Percentiles rank a stretch among this genome's conserved stretches.
These are phyloP conservation scores for Daphoenositta chrysoptera DNA, from an alignment of 2,113 vertebrate species.

Conservation along the genomic window DNA sequence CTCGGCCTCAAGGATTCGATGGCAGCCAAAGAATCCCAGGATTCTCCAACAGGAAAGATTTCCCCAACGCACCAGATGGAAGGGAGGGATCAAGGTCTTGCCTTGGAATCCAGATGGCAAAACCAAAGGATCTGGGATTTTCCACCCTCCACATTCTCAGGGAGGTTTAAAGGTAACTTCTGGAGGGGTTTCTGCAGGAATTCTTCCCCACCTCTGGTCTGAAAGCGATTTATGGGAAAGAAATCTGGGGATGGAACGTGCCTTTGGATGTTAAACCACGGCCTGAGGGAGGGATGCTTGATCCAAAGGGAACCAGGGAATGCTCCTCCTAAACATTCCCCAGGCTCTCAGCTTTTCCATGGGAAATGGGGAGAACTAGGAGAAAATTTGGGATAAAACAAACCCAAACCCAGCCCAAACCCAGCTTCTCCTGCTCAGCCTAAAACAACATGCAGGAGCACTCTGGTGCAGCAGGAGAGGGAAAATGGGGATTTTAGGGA, in stretches of 20 bases:
- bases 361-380: not conserved
- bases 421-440: not conserved
- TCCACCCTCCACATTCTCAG: not conserved
- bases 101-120: not conserved
- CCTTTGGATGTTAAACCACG: too few relatives aligned
- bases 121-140: not conserved
- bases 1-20: not conserved
- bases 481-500: not conserved
- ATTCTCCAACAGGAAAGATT: not conserved
- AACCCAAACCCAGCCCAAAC: not conserved
- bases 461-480: not conserved
- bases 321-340: not conserved
- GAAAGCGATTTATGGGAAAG: not conserved
- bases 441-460: not conserved
- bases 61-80: not conserved
- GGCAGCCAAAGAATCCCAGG: not conserved
- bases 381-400: not conserved
- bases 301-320: not conserved
- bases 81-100: accelerated
- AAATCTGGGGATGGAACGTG: not conserved
- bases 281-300: not conserved
- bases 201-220: not conserved
- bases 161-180: not conserved
- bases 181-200: not conserved
- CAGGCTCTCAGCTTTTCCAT: not conserved